Conservation (phyloP, 2,888 invertebrate genomes). For the Cremastinae sp. region DNA sequence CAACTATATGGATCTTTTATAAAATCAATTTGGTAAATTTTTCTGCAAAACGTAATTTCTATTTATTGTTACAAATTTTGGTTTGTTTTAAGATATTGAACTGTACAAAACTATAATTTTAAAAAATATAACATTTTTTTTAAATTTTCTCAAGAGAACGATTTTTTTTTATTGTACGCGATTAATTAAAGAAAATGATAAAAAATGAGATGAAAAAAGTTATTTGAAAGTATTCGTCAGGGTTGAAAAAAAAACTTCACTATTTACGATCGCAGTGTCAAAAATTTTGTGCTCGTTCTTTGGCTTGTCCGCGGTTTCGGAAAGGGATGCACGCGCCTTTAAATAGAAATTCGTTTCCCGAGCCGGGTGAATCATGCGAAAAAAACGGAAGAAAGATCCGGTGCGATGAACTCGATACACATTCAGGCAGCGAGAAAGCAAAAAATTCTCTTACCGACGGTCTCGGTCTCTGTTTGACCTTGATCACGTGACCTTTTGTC, state of each 20-base stretch:
- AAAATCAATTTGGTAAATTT: no score
- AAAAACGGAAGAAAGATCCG: slow-evolving; percentile 2
- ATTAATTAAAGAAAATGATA: no score
- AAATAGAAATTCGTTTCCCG: slow-evolving; percentile 44
- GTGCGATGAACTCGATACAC: slow-evolving; percentile 57
- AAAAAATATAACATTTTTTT: no score
- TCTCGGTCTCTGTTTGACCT: slow-evolving; percentile 16
- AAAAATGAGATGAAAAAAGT: no score
- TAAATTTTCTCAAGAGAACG: no score
- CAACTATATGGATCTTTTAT: no score
- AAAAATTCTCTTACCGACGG: slow-evolving; percentile 41
- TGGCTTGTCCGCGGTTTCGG: slow-evolving; percentile 42
- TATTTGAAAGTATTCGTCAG: background rate
- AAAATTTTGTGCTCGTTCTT: background rate
- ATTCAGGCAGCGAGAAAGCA: background rate
- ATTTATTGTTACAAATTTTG: no score
- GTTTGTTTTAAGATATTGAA: no score
- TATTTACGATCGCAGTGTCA: slow-evolving; percentile 34
- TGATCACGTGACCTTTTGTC: slow-evolving; percentile 15
- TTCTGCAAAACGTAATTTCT: no score
- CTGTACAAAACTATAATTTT: no score
- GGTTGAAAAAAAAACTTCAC: background rate
- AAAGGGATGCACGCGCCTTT: slow-evolving; percentile 53
- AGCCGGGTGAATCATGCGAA: slow-evolving; percentile 45
- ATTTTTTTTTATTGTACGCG: no score